Evolutionary conservation across 1,140 invertebrate species (phyloP).

Genomic region (Cotesia typhae): DNA sequence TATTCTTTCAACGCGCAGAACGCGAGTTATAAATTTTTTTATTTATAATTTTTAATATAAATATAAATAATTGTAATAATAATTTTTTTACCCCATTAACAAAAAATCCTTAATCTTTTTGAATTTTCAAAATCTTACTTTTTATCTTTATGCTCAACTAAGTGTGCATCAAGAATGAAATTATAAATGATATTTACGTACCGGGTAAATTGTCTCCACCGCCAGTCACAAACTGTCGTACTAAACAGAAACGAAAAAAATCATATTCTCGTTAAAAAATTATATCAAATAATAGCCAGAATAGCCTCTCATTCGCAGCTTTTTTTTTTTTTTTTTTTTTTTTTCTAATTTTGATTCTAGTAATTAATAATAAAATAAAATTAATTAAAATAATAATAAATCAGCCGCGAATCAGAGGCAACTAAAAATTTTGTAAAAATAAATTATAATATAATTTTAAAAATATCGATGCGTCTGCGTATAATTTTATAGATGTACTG

Average conservation of each 20-base stretch:
- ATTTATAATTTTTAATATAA: background rate
- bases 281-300: conserved; percentile 47
- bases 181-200: conserved; percentile 70
- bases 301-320: conserved; percentile 34
- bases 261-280: conserved; percentile 63
- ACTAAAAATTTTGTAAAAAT: conserved; percentile 43
- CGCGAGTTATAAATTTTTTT: background rate
- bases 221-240: conserved; percentile 77
- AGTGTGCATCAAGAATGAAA: conserved; percentile 56
- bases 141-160: conserved; percentile 12
- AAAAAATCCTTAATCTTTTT: conserved; percentile 24
- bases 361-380: conserved; percentile 31
- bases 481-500: conserved; percentile 3
- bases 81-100: conserved; percentile 1
- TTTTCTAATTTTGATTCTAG: conserved; percentile 18
- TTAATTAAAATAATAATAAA: conserved; percentile 32
- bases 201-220: conserved; percentile 76
- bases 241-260: conserved; percentile 73
- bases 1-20: background rate
- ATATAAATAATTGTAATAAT: background rate
- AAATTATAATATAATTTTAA: conserved; percentile 48
- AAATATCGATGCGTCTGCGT: conserved; percentile 40
- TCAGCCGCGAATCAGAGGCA: conserved; percentile 52
- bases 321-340: conserved; percentile 12
- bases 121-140: background rate